These are phyloP conservation scores for Cyrtonyx montezumae DNA, from an alignment of 2,113 vertebrate species.

Conservation along the genomic window DNA sequence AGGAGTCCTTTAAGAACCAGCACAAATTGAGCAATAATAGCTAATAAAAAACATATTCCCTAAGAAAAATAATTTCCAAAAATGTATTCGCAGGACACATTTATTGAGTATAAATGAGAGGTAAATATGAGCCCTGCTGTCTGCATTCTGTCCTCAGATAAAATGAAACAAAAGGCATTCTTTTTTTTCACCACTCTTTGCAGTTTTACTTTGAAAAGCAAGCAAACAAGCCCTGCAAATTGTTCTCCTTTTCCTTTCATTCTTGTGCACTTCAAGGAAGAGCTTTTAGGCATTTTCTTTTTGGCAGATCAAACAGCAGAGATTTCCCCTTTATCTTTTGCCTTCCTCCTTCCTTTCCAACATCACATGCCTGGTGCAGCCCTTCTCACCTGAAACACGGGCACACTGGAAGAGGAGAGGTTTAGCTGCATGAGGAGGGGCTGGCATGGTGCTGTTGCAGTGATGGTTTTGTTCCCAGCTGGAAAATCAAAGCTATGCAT, in stretches of 20 bases:
- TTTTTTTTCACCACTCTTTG: not conserved
- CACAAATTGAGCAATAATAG: slow-evolving; percentile 25
- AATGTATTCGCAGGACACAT: not conserved
- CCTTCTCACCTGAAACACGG: not conserved
- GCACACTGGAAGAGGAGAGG: not conserved
- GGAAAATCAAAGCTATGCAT: rapidly evolving
- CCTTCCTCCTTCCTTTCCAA: not conserved
- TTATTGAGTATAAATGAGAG: slow-evolving; percentile 12
- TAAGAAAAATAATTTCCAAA: slow-evolving; percentile 35
- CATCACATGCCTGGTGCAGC: rapidly evolving
- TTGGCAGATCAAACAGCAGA: slow-evolving; percentile 20
- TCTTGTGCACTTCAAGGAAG: not conserved
- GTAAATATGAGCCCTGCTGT: slow-evolving; percentile 1
- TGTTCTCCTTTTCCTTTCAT: slow-evolving; percentile 24
- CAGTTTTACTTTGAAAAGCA: not conserved
- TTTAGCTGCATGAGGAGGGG: rapidly evolving
- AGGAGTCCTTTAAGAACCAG: not conserved
- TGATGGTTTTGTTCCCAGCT: not conserved
- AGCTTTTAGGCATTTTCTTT: not conserved
- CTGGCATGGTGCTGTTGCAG: not conserved
- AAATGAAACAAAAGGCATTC: not conserved
- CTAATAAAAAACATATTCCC: slow-evolving; percentile 33
- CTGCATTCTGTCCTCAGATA: not conserved
- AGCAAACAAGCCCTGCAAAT: not conserved
- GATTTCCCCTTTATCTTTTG: not conserved